These are phyloP conservation scores for Scaptomyza cyrtandrae DNA, from an alignment of 2,888 invertebrate species.

Conservation along the genomic window DNA sequence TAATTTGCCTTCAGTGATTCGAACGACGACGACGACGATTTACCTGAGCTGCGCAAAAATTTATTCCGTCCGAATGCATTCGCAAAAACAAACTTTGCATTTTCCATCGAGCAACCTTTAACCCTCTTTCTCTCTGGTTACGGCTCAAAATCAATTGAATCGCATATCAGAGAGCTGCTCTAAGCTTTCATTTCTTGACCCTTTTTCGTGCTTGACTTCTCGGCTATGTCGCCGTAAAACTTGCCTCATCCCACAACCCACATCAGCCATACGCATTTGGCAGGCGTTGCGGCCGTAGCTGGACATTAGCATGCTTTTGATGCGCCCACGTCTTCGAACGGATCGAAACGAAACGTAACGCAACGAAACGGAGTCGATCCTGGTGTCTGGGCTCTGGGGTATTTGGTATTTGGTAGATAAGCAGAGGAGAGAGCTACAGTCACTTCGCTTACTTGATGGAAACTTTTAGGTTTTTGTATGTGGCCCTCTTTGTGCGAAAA, in stretches of 20 bases:
- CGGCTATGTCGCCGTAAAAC: constrained; percentile 32
- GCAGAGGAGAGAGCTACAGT: constrained; percentile 32
- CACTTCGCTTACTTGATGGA: constrained; percentile 46
- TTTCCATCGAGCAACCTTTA: constrained; percentile 4
- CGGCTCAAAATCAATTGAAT: constrained; percentile 77
- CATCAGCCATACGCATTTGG: constrained; percentile 9
- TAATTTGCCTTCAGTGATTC: constrained; percentile 77
- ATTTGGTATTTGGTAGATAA: constrained; percentile 68
- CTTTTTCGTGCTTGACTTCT: constrained; percentile 78
- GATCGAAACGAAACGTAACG: too few species aligned
- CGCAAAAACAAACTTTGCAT: constrained; percentile 72
- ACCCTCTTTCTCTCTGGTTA: constrained; percentile 37
- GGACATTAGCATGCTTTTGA: constrained; percentile 81
- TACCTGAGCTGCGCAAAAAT: constrained; percentile 74
- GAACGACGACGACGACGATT: constrained; percentile 68
- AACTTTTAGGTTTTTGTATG: constrained; percentile 51
- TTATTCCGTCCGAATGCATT: constrained; percentile 77
- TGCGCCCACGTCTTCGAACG: constrained; percentile 41
- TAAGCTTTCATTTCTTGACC: constrained; percentile 74
- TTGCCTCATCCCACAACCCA: constrained; percentile 5
- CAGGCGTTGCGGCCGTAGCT: constrained; percentile 54
- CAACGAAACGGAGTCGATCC: neutral
- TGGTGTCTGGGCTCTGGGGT: constrained; percentile 28
- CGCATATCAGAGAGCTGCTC: constrained; percentile 63
- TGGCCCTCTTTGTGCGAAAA: constrained; percentile 50